Conservation (phyloP, 2,888 invertebrate genomes). For the Smittia aterrima region DNA sequence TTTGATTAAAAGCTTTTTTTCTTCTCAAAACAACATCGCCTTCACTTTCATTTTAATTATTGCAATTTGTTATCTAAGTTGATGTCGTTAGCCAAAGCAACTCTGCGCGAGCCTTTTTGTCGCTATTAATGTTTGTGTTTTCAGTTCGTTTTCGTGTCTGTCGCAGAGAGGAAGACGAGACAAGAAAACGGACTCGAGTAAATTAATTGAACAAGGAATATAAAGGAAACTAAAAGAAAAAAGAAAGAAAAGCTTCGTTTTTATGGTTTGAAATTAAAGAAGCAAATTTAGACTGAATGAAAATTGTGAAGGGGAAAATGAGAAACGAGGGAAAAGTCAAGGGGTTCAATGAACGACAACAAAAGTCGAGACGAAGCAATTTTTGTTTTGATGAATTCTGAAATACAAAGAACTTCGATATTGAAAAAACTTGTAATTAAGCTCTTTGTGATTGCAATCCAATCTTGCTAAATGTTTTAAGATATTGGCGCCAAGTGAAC, state of each 20-base stretch:
- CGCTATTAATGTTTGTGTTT: constrained; percentile 7
- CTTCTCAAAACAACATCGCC: background rate
- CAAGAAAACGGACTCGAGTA: background rate
- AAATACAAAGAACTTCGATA: background rate
- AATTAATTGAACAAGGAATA: constrained; percentile 1
- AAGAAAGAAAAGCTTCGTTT: too few relatives aligned
- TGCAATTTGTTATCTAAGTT: constrained; percentile 23
- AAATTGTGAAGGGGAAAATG: background rate
- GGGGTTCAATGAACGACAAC: background rate
- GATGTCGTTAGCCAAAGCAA: background rate
- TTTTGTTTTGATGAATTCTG: background rate
- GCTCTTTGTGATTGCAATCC: background rate
- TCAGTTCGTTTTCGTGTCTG: background rate
- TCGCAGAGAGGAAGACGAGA: background rate
- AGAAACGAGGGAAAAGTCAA: background rate
- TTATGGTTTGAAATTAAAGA: background rate
- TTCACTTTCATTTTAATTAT: constrained; percentile 29
- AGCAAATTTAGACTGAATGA: background rate
- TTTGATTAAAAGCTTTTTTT: constrained; percentile 36
- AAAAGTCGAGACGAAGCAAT: background rate
- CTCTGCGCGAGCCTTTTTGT: background rate
- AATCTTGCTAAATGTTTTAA: too few relatives aligned
- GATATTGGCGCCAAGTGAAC: too few relatives aligned
- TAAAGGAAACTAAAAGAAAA: background rate
- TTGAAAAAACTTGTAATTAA: background rate